Base-by-base conservation (phyloP, 2,113 vertebrate species). In the Gopherus evgoodei region DNA sequence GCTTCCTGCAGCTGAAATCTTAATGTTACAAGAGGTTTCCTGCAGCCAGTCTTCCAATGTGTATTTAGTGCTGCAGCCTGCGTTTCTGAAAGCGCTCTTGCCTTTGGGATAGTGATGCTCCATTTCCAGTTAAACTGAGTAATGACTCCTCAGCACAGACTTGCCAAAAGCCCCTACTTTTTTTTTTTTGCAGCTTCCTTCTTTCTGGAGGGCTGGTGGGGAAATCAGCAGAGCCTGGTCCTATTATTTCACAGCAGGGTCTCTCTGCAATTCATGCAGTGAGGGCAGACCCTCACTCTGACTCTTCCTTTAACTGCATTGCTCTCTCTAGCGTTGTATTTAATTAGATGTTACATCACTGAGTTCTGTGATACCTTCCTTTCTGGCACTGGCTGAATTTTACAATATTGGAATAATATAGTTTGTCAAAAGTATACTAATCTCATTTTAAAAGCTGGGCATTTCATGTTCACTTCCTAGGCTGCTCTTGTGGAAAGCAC, bases 381-480 rank as follows among this genome's bases (percentile, higher is more conserved):
- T 90, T 92, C 86, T 72, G 38, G 62, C 95, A 81, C 56, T 83
- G 69, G 5, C 17, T 0, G 3, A 65, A 27, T 79, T 90, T 8
- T 89, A 5, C 75, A 86, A 78, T 8, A 50, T 12, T 42, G 44
- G 12, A 91, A 56, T 93, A 87, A 81, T 12, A 42, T 29, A 81
- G 7, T 62, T 90, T 93, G 59, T 78, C 90, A 83, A 95, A 92
- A 93, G 78, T 82, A 87, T 47, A 59, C 8, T 90, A 81, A 54
- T 92, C 35, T 83, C 94, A 62, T 96, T 93, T 95, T 86, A 95
- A 75, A 53, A 87, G 81, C 75, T 83, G 49, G 25, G 5, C 84
- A 54, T 91, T 87, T 93, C 52, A 54, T 57, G 81, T 93, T 97
- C 89, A 44, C 52, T 95, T 96, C 80, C 69, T 91, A 24, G 49